Base-by-base conservation (phyloP, 2,113 vertebrate genomes). In the Passer montanus region DNA sequence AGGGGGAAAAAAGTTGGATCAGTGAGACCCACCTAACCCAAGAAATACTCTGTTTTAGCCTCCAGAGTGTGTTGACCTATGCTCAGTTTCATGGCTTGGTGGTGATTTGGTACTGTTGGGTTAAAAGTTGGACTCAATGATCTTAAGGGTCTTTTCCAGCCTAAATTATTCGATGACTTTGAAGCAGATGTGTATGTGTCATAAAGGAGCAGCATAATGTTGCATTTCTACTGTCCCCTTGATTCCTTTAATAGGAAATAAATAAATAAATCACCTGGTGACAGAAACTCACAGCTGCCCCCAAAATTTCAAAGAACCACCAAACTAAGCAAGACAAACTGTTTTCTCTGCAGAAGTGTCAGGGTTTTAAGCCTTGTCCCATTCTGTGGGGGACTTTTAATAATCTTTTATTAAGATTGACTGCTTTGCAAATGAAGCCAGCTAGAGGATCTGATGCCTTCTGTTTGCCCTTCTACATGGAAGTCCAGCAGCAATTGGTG, bases 1-100 rank as follows among this genome's bases (percentile, higher is more conserved):
- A 60, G 9, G 0, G 1, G 14, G 4, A 3, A 82, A 28, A 33
- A 72, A 58, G 18, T 2, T 46, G 10, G 20, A 39, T 15, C 26
- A 75, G 9, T 39, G 39, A 74, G 43, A 59, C 24, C 13, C 11
- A 10, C 5, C 12, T 44, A 56, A 55, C 11, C 6, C 3, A 9
- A 15, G 19, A 79, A 68, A 27, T 17, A 19, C 16, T 13, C 12
- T 27, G 9, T 33, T 82, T 83, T 7, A 74, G 21, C 13, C 37
- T 52, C 16, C 62, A 46, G 35, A 10, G 1, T 14, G 5, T n/a
- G 26, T 9, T 39, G 47, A 23, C 81, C 27, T 49, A 7, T 4
- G 2, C 18, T 49, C 30, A 19, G 15, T 28, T 26, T 43, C 5
- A 7, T 15, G 30, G 21, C 23, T 62, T 72, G n/a, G n/a, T n/a